Conservation (phyloP, 2,797 vertebrate species). For the Acanthurus lineatus region DNA sequence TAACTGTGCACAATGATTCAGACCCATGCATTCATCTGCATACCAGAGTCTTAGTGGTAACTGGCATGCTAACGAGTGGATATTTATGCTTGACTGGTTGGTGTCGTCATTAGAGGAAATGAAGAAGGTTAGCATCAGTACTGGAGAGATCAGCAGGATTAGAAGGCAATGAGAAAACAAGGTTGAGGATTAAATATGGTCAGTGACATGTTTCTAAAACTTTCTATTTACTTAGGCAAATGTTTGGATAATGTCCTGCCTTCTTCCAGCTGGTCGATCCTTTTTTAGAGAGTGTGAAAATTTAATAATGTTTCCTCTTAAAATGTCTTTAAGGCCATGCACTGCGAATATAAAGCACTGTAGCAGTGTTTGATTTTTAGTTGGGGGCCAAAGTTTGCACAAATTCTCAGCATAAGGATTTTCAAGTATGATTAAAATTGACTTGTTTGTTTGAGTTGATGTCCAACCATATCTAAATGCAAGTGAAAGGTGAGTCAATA, state of each 20-base stretch:
- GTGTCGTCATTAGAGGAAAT: constrained; percentile 25
- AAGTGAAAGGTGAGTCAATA: background rate
- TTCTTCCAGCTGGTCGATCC: background rate
- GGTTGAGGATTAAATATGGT: constrained; percentile 10
- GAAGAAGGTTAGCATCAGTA: constrained; percentile 16
- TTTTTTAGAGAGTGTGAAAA: background rate
- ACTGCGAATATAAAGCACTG: background rate
- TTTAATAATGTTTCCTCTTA: background rate
- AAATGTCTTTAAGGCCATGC: background rate
- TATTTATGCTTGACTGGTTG: constrained; percentile 19
- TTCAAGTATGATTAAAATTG: too few species aligned
- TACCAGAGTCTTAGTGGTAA: constrained; percentile 9
- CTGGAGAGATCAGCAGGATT: constrained; percentile 28
- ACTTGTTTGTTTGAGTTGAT: background rate
- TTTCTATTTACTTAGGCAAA: background rate
- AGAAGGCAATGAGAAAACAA: constrained; percentile 22
- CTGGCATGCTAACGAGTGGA: constrained; percentile 44
- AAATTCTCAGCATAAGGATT: background rate
- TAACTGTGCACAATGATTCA: constrained; percentile 45
- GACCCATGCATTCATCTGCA: constrained; percentile 39
- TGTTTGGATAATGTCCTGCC: background rate
- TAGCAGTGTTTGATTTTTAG: background rate
- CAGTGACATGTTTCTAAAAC: constrained; percentile 4
- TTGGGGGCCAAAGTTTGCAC: too few species aligned
- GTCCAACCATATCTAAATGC: background rate